These are phyloP conservation scores for Acrocephalus kingi DNA, from an alignment of 2,113 vertebrate species.

Conservation along the genomic window DNA sequence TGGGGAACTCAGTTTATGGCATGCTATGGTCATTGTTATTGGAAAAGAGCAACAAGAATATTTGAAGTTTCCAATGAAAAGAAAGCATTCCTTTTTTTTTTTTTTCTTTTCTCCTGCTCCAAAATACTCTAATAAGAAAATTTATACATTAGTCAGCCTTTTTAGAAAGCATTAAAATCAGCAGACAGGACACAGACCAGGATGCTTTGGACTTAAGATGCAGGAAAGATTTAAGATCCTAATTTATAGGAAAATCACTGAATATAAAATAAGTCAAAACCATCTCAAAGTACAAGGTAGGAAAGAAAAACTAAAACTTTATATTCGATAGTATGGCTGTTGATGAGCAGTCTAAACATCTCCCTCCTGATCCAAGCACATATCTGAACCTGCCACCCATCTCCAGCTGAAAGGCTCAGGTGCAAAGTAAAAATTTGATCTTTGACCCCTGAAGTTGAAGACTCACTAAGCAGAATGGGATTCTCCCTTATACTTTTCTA, in stretches of 20 bases:
- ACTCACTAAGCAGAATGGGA: background rate
- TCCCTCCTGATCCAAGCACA: background rate
- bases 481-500: background rate
- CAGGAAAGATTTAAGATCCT: background rate
- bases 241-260: background rate
- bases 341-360: background rate
- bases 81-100: background rate
- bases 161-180: background rate
- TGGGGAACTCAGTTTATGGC: background rate
- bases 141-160: background rate
- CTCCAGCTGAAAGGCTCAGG: background rate
- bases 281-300: background rate
- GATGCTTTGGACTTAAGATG: background rate
- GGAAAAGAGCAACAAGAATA: background rate
- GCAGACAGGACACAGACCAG: background rate
- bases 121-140: background rate
- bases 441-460: background rate
- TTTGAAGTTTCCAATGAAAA: background rate
- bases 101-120: background rate
- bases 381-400: background rate
- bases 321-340: background rate
- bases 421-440: background rate
- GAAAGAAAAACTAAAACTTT: background rate
- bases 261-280: background rate
- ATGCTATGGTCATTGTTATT: background rate